Evolutionary conservation across 2,888 invertebrate genomes (phyloP), one percentile per base, ranked within the genome.

Genomic region (Ophion ventricosus): DNA sequence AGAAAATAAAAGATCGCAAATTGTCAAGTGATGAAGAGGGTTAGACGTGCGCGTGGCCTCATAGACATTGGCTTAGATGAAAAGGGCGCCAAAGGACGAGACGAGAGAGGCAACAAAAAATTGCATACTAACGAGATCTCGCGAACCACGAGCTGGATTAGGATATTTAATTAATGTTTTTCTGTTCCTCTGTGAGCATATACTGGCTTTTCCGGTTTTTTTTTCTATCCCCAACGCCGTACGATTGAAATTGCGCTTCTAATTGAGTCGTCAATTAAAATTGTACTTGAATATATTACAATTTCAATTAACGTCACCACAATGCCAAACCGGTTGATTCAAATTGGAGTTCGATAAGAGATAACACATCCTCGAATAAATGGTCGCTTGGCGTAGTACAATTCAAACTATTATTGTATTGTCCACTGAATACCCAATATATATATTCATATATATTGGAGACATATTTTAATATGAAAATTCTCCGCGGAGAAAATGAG

Each of bases 21-120:
- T 66, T 67, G 82, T 72, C 77, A 82, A 78, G 70, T 61, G 56
- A 78, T 78, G 82, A 82, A 66, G 77, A 82, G 82, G 82, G 82
- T 82, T 67, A 61, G 67, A 61, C 77, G 80, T 80, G 61, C 20
- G 73, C 72, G n/a, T n/a, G 54, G 59, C 23, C 77, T 57, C 64
- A 35, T 5, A 29, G 2, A 40, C 25, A 10, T 67, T 14, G 59
- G 54, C n/a, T 59, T 25, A 26, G 54, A n/a, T 23, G 64, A 64
- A 43, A 73, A 66, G 66, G 63, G 66, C 73, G 23, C 59, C 59
- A 67, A 80, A 26, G 57, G 80, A 80, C 64, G 74, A 66, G 66
- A 40, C 40, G 23, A 40, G 23, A 43, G 8, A 49, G 26, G 11
- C 26, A 57, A 77, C 63, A 29, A 56, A 56, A 56, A 10, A 70